Conservation (phyloP, 2,113 vertebrate species). For the Salvelinus fontinalis region DNA sequence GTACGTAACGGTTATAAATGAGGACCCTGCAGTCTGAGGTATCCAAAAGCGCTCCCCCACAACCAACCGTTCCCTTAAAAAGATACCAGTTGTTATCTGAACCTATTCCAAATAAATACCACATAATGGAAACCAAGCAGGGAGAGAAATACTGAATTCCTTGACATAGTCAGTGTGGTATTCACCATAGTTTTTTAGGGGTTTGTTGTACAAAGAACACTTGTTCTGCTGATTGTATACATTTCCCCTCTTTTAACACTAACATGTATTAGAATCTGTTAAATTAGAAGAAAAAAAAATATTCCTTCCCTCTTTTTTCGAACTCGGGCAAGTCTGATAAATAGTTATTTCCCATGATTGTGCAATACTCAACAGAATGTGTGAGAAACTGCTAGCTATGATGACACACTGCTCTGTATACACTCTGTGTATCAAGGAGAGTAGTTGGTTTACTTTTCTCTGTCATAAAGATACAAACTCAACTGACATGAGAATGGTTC, state of each 20-base stretch:
- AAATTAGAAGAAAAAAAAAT: conserved; percentile 35
- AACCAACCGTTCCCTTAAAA: background rate
- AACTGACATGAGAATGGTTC: too few relatives aligned
- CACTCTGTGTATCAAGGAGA: conserved; percentile 22
- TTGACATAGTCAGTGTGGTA: too few relatives aligned
- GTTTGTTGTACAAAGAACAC: conserved; percentile 16
- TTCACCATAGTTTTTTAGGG: too few relatives aligned
- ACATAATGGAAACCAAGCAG: too few relatives aligned
- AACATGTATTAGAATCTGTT: conserved; percentile 25
- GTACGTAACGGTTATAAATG: too few relatives aligned
- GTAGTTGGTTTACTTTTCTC: conserved; percentile 28
- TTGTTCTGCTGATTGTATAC: conserved; percentile 5
- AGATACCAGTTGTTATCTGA: background rate
- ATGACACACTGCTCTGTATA: background rate
- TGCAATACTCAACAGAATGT: conserved; percentile 38
- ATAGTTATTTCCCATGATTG: conserved; percentile 54
- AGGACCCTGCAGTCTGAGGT: background rate
- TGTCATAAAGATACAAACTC: conserved; percentile 22
- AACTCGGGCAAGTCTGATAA: conserved; percentile 21
- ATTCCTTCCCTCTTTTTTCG: background rate
- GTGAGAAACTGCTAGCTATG: conserved; percentile 41
- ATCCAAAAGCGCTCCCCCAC: background rate
- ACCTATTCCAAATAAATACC: too few relatives aligned
- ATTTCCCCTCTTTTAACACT: too few relatives aligned
- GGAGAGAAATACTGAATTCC: too few relatives aligned